These are phyloP conservation scores for Melopsittacus undulatus DNA, from an alignment of 2,797 vertebrate genomes.

Conservation along the genomic window DNA sequence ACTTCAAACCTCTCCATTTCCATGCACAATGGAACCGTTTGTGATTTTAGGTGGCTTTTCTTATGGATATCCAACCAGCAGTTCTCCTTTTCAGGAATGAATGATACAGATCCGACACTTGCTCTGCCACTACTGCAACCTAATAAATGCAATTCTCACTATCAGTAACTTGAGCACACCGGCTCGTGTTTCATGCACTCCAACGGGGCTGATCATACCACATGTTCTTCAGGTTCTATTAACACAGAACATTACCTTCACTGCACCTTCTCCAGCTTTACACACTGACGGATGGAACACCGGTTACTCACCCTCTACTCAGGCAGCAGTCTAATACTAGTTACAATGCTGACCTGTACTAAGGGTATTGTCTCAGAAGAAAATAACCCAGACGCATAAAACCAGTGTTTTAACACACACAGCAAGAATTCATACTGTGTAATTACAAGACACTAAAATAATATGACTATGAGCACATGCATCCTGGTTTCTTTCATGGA, in stretches of 20 bases:
- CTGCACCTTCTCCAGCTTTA: neutral
- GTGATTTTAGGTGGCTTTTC: neutral
- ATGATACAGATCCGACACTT: neutral
- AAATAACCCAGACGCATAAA: neutral
- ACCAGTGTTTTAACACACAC: neutral
- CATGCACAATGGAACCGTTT: neutral
- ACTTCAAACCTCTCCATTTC: neutral
- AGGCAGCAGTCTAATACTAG: neutral
- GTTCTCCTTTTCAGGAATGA: neutral
- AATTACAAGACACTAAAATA: neutral
- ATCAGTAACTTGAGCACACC: neutral
- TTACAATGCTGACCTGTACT: neutral
- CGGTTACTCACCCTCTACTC: neutral
- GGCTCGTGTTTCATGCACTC: neutral
- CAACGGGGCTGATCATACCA: neutral
- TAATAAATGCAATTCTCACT: neutral
- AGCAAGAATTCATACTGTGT: neutral
- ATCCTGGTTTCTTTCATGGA: neutral
- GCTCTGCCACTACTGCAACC: neutral
- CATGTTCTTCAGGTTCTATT: neutral
- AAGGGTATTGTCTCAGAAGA: neutral
- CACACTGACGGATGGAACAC: accelerated
- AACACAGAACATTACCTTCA: neutral
- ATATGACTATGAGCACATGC: accelerated
- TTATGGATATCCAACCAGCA: neutral